A percentile compares a stretch with the other conserved stretches of the same genome.
Evolutionary conservation across 2,113 vertebrate species (phyloP).

Genomic region (Campylomormyrus numenius): DNA sequence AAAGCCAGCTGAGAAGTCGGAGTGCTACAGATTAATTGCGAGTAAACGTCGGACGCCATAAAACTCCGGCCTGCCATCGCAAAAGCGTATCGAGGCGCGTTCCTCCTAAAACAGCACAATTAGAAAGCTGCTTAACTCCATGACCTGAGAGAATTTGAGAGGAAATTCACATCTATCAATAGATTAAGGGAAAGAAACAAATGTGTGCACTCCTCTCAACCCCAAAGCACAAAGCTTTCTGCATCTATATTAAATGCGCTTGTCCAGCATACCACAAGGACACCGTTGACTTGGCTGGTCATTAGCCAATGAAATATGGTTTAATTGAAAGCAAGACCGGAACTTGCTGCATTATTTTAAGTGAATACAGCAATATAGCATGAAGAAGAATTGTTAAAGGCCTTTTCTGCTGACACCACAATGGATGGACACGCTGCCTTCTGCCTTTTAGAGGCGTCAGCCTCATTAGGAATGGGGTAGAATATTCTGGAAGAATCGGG

Average conservation of each 20-base stretch:
- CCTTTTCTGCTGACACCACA: constrained; percentile 70
- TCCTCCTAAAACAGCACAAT: constrained; percentile 45
- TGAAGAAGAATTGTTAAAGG: constrained; percentile 79
- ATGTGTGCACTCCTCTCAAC: constrained; percentile 60
- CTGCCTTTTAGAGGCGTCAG: constrained; percentile 62
- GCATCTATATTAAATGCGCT: constrained; percentile 55
- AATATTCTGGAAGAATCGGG: constrained; percentile 67
- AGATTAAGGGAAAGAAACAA: constrained; percentile 57
- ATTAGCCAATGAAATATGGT: constrained; percentile 83
- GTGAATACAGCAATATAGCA: constrained; percentile 75
- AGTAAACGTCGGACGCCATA: background rate
- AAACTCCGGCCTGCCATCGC: constrained; percentile 8
- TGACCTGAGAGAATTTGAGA: constrained; percentile 47
- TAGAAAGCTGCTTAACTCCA: constrained; percentile 51
- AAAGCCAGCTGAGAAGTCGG: background rate
- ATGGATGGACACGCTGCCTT: constrained; percentile 72
- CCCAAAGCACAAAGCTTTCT: constrained; percentile 64
- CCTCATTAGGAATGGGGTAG: constrained; percentile 80
- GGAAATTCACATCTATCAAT: constrained; percentile 51
- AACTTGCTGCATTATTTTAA: constrained; percentile 78
- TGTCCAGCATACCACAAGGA: constrained; percentile 76
- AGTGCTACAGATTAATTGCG: background rate
- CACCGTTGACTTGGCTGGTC: constrained; percentile 71
- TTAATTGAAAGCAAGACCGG: constrained; percentile 79
- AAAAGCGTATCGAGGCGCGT: constrained; percentile 25